These are phyloP conservation scores for Solenopsis fugax DNA, from an alignment of 1,140 invertebrate species.

Conservation along the genomic window DNA sequence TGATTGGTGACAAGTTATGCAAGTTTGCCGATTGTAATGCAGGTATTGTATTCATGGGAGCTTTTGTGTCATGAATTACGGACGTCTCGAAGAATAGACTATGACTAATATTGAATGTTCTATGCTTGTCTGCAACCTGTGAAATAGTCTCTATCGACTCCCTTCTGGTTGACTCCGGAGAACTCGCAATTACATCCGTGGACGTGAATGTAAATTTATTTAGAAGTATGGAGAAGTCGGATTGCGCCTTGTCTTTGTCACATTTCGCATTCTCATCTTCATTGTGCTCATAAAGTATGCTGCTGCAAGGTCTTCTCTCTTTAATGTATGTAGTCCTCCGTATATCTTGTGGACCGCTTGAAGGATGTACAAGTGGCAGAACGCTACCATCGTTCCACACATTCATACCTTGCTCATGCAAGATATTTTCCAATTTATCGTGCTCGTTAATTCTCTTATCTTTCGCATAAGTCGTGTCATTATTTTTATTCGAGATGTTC, in stretches of 20 bases:
- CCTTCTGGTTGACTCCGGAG: neutral
- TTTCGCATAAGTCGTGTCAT: neutral
- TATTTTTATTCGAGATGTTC: neutral
- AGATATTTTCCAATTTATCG: neutral
- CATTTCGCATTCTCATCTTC: conserved; percentile 74
- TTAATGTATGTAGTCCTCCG: conserved; percentile 60
- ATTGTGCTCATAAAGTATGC: conserved; percentile 1
- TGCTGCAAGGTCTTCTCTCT: neutral
- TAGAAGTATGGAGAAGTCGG: conserved; percentile 80
- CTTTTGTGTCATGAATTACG: neutral
- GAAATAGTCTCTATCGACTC: conserved; percentile 6
- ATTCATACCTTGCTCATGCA: conserved; percentile 13
- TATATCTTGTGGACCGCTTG: conserved; percentile 49
- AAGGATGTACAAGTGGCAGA: neutral
- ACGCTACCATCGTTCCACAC: conserved; percentile 25
- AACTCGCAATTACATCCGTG: conserved; percentile 38
- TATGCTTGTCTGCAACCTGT: neutral
- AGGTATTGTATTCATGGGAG: neutral
- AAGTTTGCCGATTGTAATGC: neutral
- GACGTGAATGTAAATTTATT: conserved; percentile 79
- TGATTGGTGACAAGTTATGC: conserved; percentile 23
- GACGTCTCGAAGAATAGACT: neutral
- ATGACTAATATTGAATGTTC: conserved; percentile 26
- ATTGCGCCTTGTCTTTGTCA: conserved; percentile 40
- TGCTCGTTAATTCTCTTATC: neutral